Conservation (phyloP, 1,140 invertebrate species). For the Antheraea pernyi region DNA sequence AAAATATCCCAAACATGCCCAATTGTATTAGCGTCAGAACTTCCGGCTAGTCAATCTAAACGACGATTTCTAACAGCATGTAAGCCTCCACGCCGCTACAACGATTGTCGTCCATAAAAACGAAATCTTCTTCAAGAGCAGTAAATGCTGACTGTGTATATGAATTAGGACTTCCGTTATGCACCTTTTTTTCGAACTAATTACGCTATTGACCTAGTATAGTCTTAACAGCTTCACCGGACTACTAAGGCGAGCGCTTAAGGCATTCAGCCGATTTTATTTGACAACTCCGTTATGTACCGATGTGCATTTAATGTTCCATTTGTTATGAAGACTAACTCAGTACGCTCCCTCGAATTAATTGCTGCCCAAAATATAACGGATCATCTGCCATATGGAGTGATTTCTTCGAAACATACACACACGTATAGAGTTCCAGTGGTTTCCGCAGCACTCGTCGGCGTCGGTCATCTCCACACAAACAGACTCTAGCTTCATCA, state of each 20-base stretch:
- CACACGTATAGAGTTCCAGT: constrained; percentile 7
- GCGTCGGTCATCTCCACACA: not conserved
- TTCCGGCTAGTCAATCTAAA: constrained; percentile 55
- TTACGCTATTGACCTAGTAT: no score
- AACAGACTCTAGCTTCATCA: not conserved
- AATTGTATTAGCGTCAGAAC: constrained; percentile 64
- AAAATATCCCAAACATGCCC: constrained; percentile 59
- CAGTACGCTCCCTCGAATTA: constrained; percentile 12
- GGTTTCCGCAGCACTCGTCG: constrained; percentile 8
- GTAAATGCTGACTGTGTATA: constrained; percentile 12
- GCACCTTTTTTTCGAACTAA: no score
- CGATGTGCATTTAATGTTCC: constrained; percentile 16
- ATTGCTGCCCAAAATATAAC: constrained; percentile 3
- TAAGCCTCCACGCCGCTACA: constrained; percentile 15
- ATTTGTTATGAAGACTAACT: constrained; percentile 19
- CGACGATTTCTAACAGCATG: constrained; percentile 23
- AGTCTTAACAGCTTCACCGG: no score
- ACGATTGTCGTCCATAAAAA: constrained; percentile 20
- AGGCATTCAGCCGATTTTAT: no score
- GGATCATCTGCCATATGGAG: not conserved
- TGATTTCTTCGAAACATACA: constrained; percentile 20
- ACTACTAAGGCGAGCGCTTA: no score
- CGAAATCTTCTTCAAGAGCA: constrained; percentile 13
- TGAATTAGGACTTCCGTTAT: constrained; percentile 13
- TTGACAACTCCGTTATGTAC: no score